Percentiles rank a stretch among this genome's conserved stretches.
phyloP scores from a whole-genome alignment of 2,113 vertebrate species.

The Strix uralensis region DNA sequence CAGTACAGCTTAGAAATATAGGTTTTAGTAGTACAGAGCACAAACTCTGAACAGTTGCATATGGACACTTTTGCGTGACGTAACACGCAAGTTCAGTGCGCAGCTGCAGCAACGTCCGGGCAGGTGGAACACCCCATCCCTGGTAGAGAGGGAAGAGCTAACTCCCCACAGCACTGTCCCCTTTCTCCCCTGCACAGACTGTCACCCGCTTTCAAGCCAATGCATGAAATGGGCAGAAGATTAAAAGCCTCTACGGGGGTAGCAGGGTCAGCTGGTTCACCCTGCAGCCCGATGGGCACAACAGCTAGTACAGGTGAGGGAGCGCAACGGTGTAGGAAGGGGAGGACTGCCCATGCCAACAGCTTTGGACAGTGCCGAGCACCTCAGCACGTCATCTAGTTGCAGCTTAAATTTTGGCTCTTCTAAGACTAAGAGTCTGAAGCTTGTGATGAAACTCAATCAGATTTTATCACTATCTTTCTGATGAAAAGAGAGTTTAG shows the following conservation, averaged over 20 bases:
- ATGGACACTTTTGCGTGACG: background rate
- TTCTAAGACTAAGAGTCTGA: background rate
- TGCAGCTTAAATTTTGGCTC: background rate
- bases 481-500: background rate
- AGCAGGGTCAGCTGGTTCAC: background rate
- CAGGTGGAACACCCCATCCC: background rate
- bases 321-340: rapidly evolving
- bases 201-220: background rate
- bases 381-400: background rate
- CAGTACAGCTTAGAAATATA: background rate
- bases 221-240: background rate
- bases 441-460: background rate
- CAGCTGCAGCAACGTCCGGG: background rate
- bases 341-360: background rate
- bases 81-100: background rate
- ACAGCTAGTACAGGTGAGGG: background rate
- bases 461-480: background rate
- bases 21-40: background rate
- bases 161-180: background rate
- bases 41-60: background rate
- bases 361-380: background rate
- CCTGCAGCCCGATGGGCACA: rapidly evolving
- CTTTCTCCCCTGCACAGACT: background rate
- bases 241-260: background rate
- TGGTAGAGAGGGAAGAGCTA: background rate